A percentile compares a stretch with the other conserved stretches of the same genome.
Conservation (phyloP, 1,140 invertebrate genomes). For the Rhagoletis zephyria region DNA sequence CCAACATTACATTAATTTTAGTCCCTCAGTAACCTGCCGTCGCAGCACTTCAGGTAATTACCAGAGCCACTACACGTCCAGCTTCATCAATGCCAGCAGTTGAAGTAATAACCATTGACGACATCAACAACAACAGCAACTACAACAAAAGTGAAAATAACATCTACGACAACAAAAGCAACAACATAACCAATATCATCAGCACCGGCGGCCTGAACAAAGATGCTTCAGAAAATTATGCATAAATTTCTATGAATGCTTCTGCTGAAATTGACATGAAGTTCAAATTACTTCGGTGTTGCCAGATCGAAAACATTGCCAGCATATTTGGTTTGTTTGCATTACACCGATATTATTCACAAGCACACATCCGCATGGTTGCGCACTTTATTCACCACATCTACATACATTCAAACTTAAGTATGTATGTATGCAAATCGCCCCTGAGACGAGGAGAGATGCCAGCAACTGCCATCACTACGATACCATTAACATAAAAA, state of each 20-base stretch:
- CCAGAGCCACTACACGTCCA: slow-evolving; percentile 1
- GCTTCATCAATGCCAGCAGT: slow-evolving; percentile 11
- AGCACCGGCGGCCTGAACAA: not conserved
- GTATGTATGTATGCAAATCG: no score
- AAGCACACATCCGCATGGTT: not conserved
- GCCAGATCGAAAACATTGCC: slow-evolving; percentile 54
- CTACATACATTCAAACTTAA: no score
- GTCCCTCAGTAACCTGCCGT: not conserved
- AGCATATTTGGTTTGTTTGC: slow-evolving; percentile 25
- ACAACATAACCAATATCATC: not conserved
- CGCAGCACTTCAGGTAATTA: slow-evolving; percentile 33
- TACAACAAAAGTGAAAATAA: not conserved
- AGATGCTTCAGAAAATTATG: slow-evolving; percentile 50
- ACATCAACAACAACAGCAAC: not conserved
- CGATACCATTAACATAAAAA: no score
- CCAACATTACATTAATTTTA: slow-evolving; percentile 1
- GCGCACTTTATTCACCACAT: no score
- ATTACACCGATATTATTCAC: no score
- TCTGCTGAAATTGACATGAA: slow-evolving; percentile 71
- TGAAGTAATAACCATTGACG: not conserved
- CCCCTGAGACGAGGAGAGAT: no score
- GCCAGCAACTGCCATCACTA: no score
- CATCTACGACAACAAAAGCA: not conserved
- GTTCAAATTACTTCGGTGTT: slow-evolving; percentile 68
- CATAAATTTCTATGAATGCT: slow-evolving; percentile 47